Percentiles rank a stretch among this genome's conserved stretches.
Conservation (phyloP, 2,888 invertebrate genomes). For the Archaeoteleia sp. region DNA sequence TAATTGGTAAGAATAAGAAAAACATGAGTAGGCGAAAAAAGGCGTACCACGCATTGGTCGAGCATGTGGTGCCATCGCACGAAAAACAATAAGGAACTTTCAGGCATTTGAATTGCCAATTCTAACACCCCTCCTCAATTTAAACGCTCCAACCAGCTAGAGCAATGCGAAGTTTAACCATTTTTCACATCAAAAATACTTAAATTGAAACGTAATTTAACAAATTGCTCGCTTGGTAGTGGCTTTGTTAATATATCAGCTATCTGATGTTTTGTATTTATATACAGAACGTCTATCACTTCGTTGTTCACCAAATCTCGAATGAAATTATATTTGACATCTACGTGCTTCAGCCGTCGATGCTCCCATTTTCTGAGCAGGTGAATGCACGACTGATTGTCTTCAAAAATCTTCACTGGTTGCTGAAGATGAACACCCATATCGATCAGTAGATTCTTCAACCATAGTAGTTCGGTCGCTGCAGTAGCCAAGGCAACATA, state of each 20-base stretch:
- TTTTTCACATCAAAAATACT: background rate
- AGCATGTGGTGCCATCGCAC: too few relatives aligned
- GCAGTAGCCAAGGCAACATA: slow-evolving; percentile 59
- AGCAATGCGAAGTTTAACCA: background rate
- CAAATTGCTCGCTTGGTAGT: slow-evolving; percentile 10
- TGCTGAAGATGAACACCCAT: slow-evolving; percentile 18
- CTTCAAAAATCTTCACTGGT: slow-evolving; percentile 41
- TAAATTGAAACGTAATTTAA: slow-evolving; percentile 3
- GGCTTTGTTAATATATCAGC: slow-evolving; percentile 19
- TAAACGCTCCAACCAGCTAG: background rate
- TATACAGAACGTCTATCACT: slow-evolving; percentile 3
- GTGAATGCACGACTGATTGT: slow-evolving; percentile 54
- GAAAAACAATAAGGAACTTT: too few relatives aligned
- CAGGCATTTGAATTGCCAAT: too few relatives aligned
- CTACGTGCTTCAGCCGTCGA: slow-evolving; percentile 51
- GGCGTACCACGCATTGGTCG: too few relatives aligned
- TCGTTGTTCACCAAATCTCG: slow-evolving; percentile 23
- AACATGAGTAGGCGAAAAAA: too few relatives aligned
- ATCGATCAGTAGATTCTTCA: slow-evolving; percentile 56
- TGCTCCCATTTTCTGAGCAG: slow-evolving; percentile 53
- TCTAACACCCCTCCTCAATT: background rate
- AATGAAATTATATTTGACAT: slow-evolving; percentile 47
- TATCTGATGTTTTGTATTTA: slow-evolving; percentile 5
- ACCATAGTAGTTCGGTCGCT: slow-evolving; percentile 58
- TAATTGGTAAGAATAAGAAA: too few relatives aligned